phyloP scores from a whole-genome alignment of 2,888 invertebrate species.

The Trachelus tabidus region DNA sequence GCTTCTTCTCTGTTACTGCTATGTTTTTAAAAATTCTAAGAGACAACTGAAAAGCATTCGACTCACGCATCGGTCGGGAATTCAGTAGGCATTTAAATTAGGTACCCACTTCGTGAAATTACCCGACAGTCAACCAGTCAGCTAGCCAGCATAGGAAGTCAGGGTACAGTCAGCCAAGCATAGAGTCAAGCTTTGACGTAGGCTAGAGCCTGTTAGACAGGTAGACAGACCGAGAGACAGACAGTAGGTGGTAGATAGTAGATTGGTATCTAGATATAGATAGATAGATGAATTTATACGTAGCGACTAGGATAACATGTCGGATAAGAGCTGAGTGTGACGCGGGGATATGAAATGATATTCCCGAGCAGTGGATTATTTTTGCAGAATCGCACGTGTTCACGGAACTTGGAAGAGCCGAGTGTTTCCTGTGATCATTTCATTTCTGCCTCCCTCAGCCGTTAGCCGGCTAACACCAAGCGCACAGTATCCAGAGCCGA shows the following conservation, averaged over 20 bases:
- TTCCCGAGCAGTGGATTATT: neutral
- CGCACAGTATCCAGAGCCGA: neutral
- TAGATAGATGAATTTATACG: neutral
- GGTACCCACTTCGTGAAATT: neutral
- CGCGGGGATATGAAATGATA: neutral
- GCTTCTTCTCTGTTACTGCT: neutral
- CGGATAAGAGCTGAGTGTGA: too few relatives aligned
- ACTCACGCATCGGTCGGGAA: neutral
- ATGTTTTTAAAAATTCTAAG: neutral
- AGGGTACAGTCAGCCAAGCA: neutral
- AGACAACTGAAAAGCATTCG: neutral
- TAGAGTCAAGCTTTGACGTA: neutral
- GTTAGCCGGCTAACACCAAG: slow-evolving; percentile 11
- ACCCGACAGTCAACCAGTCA: neutral
- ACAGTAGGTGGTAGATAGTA: neutral
- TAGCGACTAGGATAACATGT: too few relatives aligned
- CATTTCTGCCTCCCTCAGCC: slow-evolving; percentile 11
- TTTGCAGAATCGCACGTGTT: neutral
- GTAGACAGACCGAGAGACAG: neutral
- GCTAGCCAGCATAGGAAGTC: neutral
- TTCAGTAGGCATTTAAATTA: neutral
- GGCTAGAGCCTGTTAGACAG: neutral
- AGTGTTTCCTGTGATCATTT: slow-evolving; percentile 8
- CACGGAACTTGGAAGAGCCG: neutral
- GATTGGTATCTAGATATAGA: neutral